Evolutionary conservation across 2,113 vertebrate genomes (phyloP).

Genomic region (Toxotes jaculatrix): DNA sequence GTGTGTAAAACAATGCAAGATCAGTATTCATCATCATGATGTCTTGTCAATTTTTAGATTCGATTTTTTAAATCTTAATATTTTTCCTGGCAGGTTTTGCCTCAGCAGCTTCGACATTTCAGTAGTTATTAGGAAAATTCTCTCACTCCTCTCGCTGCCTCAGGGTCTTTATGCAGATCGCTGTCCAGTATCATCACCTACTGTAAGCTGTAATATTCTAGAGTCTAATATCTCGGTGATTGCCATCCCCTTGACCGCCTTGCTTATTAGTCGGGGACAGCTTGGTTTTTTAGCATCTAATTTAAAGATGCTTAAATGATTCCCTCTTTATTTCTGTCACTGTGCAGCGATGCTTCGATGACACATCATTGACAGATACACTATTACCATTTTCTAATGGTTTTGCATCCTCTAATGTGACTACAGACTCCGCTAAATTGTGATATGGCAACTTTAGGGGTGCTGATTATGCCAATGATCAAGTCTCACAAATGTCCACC

Average conservation of each 20-base stretch:
- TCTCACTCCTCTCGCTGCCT: not conserved
- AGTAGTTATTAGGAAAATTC: not conserved
- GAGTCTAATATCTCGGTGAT: not conserved
- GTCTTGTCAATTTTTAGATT: no score
- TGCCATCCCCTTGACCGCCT: not conserved
- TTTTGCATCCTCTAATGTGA: not conserved
- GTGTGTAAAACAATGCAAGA: no score
- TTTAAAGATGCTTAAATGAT: not conserved
- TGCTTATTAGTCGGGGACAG: not conserved
- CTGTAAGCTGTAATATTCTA: not conserved
- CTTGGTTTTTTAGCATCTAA: not conserved
- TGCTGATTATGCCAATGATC: not conserved
- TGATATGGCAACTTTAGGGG: not conserved
- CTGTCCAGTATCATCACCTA: constrained; percentile 5
- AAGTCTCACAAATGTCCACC: not conserved
- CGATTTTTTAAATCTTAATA: not conserved
- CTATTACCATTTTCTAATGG: not conserved
- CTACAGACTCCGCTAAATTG: not conserved
- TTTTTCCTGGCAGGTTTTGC: not conserved
- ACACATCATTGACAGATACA: not conserved
- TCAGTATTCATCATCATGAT: no score
- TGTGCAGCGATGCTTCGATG: not conserved
- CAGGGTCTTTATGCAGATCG: not conserved
- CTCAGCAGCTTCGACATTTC: not conserved
- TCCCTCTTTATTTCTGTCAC: not conserved